phyloP scores from a whole-genome alignment of 1,140 invertebrate species.

The Polypedilum pembai region DNA sequence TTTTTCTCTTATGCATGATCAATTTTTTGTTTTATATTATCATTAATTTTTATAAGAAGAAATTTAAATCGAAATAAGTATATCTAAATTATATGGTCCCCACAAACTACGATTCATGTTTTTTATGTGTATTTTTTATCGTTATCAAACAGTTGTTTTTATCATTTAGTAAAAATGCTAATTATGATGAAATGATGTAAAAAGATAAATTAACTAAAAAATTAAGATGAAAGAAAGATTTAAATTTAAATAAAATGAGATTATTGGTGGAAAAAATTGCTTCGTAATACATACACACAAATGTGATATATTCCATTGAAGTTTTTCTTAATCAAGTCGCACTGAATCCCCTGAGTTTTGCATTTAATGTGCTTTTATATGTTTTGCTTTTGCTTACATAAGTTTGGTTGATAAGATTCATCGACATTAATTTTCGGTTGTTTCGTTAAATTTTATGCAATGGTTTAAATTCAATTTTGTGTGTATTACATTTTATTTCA shows the following conservation, averaged over 20 bases:
- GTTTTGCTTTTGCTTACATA: neutral
- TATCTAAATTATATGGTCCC: constrained; percentile 24
- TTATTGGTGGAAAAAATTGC: neutral
- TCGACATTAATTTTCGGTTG: neutral
- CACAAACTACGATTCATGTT: constrained; percentile 6
- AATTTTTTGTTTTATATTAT: neutral
- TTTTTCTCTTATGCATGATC: neutral
- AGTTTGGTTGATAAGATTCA: constrained; percentile 10
- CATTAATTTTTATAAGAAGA: neutral
- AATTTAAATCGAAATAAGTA: neutral
- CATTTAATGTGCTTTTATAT: neutral
- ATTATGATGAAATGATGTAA: neutral
- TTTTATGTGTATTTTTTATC: constrained; percentile 8
- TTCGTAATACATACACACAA: neutral
- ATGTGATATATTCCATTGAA: neutral
- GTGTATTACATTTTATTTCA: neutral
- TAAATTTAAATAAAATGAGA: too few species aligned
- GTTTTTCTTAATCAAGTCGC: neutral
- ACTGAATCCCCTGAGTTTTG: constrained; percentile 19
- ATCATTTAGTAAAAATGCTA: constrained; percentile 27
- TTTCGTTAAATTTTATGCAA: neutral
- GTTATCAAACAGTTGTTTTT: neutral
- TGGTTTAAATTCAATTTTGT: neutral
- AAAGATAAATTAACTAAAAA: too few species aligned
- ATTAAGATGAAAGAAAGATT: too few species aligned